Conservation (phyloP, 1,140 invertebrate genomes). For the Hylyphantes graminicola region DNA sequence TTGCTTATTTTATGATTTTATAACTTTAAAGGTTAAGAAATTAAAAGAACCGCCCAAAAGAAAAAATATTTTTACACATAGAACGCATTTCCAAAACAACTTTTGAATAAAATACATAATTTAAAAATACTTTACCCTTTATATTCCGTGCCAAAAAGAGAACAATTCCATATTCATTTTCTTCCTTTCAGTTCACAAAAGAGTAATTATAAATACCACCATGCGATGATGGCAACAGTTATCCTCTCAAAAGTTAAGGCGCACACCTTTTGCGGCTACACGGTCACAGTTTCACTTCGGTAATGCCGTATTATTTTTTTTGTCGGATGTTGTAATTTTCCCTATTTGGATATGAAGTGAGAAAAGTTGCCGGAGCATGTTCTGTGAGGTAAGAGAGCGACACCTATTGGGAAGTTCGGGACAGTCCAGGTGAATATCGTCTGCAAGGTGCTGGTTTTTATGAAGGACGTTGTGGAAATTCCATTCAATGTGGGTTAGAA, state of each 20-base stretch:
- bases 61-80: no score
- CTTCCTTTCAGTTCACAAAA: constrained; percentile 3
- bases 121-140: constrained; percentile 24
- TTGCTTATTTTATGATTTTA: no score
- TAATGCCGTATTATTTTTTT: constrained; percentile 21
- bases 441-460: constrained; percentile 2
- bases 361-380: constrained; percentile 35
- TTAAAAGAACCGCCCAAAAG: no score
- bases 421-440: background rate
- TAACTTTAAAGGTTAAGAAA: no score
- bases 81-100: no score
- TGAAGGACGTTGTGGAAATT: constrained; percentile 24
- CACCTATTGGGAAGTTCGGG: constrained; percentile 22
- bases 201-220: background rate
- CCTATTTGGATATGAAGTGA: constrained; percentile 49
- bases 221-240: constrained; percentile 27
- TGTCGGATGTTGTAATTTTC: constrained; percentile 29
- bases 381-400: constrained; percentile 32
- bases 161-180: background rate
- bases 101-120: no score
- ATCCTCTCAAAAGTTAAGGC: constrained; percentile 21
- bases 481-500: constrained; percentile 18
- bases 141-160: constrained; percentile 6
- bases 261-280: constrained; percentile 13
- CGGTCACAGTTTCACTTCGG: constrained; percentile 34